Evolutionary conservation across 2,888 invertebrate species (phyloP), one percentile per base, ranked within the genome.

Genomic region (Creontiades dilutus): DNA sequence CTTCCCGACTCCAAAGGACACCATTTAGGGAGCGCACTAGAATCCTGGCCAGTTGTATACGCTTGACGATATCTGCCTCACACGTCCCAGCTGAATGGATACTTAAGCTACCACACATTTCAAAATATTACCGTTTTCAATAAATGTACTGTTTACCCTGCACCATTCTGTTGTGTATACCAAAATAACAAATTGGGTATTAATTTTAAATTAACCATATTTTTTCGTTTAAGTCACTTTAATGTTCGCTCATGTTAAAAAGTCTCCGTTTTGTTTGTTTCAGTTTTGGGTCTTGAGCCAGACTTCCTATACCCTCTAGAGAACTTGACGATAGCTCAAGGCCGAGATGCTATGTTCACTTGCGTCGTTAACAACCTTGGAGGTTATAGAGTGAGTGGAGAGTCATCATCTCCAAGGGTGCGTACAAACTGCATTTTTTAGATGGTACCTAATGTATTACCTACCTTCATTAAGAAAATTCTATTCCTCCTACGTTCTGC

Each of bases 331-430:
- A 96, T 97, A 92, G 95, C 96, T 91, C 96, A 96, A 94, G 97
- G 97, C 91, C 94, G 96, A 92, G 97, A 97, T 94, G 97, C 97
- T 92, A 96, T 96, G 93, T 96, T 97, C 94, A 96, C 96, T 92
- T 97, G 97, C 93, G 96, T 96, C 93, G 97, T 97, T 93, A 96
- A 96, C 94, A 96, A 97, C 95, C 95, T 97, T 93, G 96, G 96
- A 93, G 96, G 96, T 94, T 95, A 94, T 93, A 96, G 96, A 96
- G 98, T 98, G 97, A 97, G 97, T 97, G 96, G 96, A 95, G 96
- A 96, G 86, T 90, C 92, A 78, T 90, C 91, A 55, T 91, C 91
- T 90, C 92, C 92, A 90, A 91, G 92, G 92, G 91, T 92, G 91
- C 90, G 92, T 92, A 47, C 14, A 78, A 78, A n/a, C 46, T 47